phyloP scores from a whole-genome alignment of 2,113 vertebrate species.

The Cisticola juncidis region DNA sequence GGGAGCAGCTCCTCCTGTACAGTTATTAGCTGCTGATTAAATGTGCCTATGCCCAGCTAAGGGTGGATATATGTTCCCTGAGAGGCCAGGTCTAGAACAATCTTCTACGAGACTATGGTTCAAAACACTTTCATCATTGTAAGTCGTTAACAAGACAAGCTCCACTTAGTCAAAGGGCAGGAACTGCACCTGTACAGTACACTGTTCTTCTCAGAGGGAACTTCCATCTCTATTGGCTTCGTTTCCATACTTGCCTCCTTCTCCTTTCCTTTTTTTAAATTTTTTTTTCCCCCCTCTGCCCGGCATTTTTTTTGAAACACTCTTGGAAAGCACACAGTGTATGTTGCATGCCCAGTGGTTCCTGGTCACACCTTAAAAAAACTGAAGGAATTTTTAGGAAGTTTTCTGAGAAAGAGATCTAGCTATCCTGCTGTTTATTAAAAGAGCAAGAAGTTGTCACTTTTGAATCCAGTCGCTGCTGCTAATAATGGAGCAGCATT shows the following conservation, averaged over 20 bases:
- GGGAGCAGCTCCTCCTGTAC: constrained; percentile 87
- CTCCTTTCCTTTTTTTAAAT: background rate
- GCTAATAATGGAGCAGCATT: background rate
- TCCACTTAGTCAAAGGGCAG: constrained; percentile 85
- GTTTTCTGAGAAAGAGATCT: constrained; percentile 28
- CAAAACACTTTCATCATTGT: constrained; percentile 89
- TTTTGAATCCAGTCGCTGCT: background rate
- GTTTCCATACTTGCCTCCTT: constrained; percentile 20
- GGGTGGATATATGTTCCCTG: constrained; percentile 92
- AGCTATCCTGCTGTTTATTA: background rate
- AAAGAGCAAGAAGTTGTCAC: background rate
- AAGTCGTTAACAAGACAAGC: constrained; percentile 89
- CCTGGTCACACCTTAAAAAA: constrained; percentile 49
- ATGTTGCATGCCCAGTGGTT: background rate
- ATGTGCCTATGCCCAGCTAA: constrained; percentile 85
- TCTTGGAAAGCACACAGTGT: constrained; percentile 24
- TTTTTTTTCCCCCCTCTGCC: rapidly evolving
- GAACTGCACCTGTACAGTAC: constrained; percentile 75
- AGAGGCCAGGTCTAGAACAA: constrained; percentile 89
- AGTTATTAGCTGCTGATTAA: constrained; percentile 98
- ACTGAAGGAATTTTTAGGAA: constrained; percentile 33
- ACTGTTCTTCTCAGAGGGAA: constrained; percentile 43
- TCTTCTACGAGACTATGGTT: constrained; percentile 85
- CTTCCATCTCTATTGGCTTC: constrained; percentile 42
- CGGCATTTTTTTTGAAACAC: background rate